Evolutionary conservation across 1,140 invertebrate species (phyloP).

Genomic region (Saccostrea echinata): DNA sequence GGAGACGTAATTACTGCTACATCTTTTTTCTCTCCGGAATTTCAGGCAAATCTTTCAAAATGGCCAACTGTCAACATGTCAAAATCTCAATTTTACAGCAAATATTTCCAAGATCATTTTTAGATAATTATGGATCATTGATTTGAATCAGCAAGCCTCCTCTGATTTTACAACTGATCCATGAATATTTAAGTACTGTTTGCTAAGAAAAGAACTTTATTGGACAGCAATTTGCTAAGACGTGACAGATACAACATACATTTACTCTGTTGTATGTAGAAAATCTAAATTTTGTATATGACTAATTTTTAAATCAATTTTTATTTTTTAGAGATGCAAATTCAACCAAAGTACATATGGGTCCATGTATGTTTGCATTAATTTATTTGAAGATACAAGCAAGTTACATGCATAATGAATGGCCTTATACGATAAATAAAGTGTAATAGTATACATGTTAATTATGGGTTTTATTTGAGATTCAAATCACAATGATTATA

Average conservation of each 20-base stretch:
- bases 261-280: no score
- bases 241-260: not conserved
- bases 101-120: not conserved
- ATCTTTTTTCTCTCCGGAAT: not conserved
- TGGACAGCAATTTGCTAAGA: not conserved
- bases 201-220: not conserved
- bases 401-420: no score
- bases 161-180: not conserved
- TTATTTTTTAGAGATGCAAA: no score
- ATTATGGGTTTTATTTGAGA: no score
- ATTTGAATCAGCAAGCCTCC: not conserved
- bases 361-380: no score
- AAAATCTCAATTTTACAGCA: not conserved
- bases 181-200: constrained; percentile 3
- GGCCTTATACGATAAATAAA: no score
- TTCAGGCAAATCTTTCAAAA: not conserved
- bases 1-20: not conserved
- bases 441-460: no score
- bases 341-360: no score
- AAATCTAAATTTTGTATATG: no score
- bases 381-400: no score
- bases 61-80: not conserved
- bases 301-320: no score
- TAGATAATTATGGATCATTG: not conserved
- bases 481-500: no score